Evolutionary conservation across 2,888 invertebrate genomes (phyloP).

Genomic region (Sarcophaga rosellei): DNA sequence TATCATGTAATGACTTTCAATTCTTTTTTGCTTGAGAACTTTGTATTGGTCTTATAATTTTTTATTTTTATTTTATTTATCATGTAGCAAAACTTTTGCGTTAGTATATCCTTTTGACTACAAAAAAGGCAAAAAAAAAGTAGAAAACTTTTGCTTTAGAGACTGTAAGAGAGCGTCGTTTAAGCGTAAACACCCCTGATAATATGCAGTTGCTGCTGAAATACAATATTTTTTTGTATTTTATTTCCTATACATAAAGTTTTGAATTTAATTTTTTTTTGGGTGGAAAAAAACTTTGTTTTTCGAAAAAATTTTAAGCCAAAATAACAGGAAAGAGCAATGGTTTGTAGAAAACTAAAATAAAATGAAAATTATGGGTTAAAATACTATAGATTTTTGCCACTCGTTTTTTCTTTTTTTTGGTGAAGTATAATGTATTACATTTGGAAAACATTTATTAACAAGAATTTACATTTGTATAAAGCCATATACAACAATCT

Average conservation of each 20-base stretch:
- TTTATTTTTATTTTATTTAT: neutral
- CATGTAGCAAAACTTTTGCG: conserved; percentile 26
- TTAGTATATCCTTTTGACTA: neutral
- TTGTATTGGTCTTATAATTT: conserved; percentile 1
- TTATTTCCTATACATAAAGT: conserved; percentile 35
- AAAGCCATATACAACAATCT: neutral
- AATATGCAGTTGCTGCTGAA: conserved; percentile 33
- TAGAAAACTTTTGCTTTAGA: neutral
- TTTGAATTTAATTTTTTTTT: conserved; percentile 17
- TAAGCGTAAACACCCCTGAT: conserved; percentile 64
- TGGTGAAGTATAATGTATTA: neutral
- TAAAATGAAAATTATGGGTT: neutral
- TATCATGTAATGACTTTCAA: conserved; percentile 67
- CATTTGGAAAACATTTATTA: neutral
- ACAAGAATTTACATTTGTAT: neutral
- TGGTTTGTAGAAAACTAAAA: conserved; percentile 30
- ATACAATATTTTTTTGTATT: conserved; percentile 30
- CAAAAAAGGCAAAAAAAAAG: neutral
- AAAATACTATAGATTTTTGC: neutral
- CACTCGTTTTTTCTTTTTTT: neutral
- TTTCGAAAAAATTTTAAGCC: neutral
- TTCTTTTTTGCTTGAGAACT: conserved; percentile 37
- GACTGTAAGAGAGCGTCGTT: conserved; percentile 33
- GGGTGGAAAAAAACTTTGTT: conserved; percentile 5
- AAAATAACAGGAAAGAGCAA: conserved; percentile 40